A percentile compares a stretch with the other conserved stretches of the same genome.
These are phyloP conservation scores for Rhynchotus rufescens DNA, from an alignment of 2,797 vertebrate species.

Conservation along the genomic window DNA sequence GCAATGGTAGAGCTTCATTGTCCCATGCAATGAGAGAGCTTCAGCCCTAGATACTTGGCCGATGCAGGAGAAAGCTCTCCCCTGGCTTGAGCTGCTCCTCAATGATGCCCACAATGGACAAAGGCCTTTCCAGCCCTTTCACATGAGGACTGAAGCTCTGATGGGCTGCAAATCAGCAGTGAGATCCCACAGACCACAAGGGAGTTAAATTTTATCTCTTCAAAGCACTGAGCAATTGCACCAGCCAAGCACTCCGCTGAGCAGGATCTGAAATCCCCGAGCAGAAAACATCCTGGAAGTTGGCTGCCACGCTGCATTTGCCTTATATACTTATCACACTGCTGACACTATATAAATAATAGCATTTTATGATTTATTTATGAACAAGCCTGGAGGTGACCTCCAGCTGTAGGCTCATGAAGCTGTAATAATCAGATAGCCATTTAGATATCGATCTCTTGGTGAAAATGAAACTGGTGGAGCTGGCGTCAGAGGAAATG, in stretches of 20 bases:
- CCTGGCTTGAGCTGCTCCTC: background rate
- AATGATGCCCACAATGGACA: background rate
- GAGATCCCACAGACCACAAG: background rate
- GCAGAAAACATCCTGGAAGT: constrained; percentile 18
- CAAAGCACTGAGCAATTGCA: background rate
- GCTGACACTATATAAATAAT: constrained; percentile 6
- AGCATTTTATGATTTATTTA: constrained; percentile 33
- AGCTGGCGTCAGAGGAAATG: background rate
- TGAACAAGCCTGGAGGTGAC: constrained; percentile 23
- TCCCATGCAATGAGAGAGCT: background rate
- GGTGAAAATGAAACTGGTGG: background rate
- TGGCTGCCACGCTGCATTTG: constrained; percentile 29
- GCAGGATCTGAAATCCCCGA: background rate
- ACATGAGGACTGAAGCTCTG: fast-evolving
- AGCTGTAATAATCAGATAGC: background rate
- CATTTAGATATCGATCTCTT: background rate
- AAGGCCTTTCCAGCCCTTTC: fast-evolving
- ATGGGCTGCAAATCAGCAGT: background rate
- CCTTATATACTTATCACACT: constrained; percentile 10
- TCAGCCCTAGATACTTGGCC: background rate
- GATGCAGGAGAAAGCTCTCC: background rate
- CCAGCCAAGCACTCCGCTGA: background rate
- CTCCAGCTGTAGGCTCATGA: background rate
- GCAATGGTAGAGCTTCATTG: background rate
- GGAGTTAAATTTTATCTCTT: background rate